phyloP scores from a whole-genome alignment of 2,888 invertebrate genomes.

The Macrosiphum euphorbiae region DNA sequence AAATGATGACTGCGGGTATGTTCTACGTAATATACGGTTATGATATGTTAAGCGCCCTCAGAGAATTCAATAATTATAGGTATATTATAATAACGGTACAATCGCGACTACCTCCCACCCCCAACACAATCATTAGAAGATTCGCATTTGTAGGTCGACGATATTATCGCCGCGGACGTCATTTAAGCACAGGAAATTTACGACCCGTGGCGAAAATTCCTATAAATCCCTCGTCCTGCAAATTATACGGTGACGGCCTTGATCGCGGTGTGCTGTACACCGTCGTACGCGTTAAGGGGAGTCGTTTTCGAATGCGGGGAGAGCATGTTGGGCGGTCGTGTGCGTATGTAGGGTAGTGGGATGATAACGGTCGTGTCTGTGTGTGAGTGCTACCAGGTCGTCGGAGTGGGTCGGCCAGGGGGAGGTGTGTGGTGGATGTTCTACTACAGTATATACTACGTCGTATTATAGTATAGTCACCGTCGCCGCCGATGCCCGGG shows the following conservation, averaged over 20 bases:
- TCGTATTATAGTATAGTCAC: background rate
- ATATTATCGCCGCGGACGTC: background rate
- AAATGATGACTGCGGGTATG: background rate
- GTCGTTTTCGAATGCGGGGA: background rate
- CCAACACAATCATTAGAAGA: background rate
- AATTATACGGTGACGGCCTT: background rate
- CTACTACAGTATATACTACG: background rate
- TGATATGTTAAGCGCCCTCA: no score
- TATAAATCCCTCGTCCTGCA: background rate
- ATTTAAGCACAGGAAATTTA: background rate
- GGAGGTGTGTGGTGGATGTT: background rate
- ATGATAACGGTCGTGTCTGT: background rate
- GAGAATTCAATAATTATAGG: no score
- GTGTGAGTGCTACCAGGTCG: background rate
- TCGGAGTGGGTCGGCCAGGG: no score
- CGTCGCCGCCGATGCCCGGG: conserved; percentile 44
- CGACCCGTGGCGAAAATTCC: background rate
- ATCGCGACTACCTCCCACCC: background rate
- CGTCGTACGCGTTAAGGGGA: background rate
- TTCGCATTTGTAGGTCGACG: background rate
- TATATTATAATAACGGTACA: background rate
- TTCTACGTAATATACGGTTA: no score
- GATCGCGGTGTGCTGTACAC: background rate
- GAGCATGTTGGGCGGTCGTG: background rate
- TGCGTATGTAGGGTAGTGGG: background rate